Evolutionary conservation across 2,113 vertebrate species (phyloP).

Genomic region (Gavia stellata): DNA sequence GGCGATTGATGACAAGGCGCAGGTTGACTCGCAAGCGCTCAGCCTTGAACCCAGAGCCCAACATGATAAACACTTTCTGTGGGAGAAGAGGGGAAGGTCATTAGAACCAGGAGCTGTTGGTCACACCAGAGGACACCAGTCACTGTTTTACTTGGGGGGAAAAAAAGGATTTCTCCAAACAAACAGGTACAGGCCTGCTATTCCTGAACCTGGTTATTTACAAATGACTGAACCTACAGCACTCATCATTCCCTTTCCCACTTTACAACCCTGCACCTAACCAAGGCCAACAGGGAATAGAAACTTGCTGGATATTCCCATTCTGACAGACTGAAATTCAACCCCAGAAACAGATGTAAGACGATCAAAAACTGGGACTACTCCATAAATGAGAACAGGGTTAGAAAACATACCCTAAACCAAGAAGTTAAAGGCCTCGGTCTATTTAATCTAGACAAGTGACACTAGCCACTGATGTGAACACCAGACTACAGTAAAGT

Average conservation of each 20-base stretch:
- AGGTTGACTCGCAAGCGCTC: constrained; percentile 95
- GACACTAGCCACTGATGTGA: not conserved
- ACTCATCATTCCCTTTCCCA: not conserved
- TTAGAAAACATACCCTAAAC: not conserved
- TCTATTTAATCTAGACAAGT: not conserved
- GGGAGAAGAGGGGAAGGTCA: not conserved
- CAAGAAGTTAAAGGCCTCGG: not conserved
- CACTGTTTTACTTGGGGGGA: not conserved
- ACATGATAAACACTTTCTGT: constrained; percentile 73
- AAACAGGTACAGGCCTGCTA: not conserved
- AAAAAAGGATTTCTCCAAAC: not conserved
- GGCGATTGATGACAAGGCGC: constrained; percentile 92
- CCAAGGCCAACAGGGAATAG: not conserved
- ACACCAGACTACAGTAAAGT: not conserved
- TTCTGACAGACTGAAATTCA: not conserved
- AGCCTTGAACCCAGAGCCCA: constrained; percentile 92
- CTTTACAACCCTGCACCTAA: not conserved
- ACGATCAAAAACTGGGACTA: not conserved
- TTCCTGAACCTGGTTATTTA: not conserved
- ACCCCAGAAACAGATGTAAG: not conserved
- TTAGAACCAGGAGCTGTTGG: not conserved
- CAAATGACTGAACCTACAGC: not conserved
- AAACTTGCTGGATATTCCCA: not conserved
- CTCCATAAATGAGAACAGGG: not conserved
- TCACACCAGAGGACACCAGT: not conserved